These are phyloP conservation scores for Acipenser transmontanus DNA, from an alignment of 2,797 vertebrate genomes.

Conservation along the genomic window DNA sequence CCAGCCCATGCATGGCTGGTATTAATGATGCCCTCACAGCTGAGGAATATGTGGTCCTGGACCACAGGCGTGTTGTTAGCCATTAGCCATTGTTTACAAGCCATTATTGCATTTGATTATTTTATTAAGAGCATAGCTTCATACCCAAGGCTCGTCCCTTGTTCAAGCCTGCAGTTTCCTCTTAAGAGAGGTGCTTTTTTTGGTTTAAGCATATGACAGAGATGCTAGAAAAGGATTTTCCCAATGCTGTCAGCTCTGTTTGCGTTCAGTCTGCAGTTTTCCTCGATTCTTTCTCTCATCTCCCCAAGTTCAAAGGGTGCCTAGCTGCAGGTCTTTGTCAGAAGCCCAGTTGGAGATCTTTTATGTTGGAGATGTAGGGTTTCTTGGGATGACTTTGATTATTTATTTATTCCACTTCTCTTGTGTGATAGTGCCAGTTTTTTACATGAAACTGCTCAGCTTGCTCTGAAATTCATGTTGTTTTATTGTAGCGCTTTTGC, in stretches of 20 bases:
- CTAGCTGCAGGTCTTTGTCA: constrained; percentile 89
- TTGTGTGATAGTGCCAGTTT: constrained; percentile 76
- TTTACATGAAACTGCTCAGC: constrained; percentile 58
- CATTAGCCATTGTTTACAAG: neutral
- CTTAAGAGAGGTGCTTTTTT: constrained; percentile 34
- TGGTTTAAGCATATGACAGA: constrained; percentile 21
- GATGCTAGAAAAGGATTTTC: constrained; percentile 42
- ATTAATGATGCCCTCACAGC: constrained; percentile 6
- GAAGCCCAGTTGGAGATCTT: constrained; percentile 82
- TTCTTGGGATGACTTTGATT: constrained; percentile 86
- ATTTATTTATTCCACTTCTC: constrained; percentile 86
- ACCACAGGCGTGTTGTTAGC: neutral
- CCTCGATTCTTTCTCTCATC: constrained; percentile 71
- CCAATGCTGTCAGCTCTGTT: constrained; percentile 67
- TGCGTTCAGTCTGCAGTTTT: constrained; percentile 53
- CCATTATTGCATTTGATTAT: neutral
- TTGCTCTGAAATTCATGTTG: constrained; percentile 68
- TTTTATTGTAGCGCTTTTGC: constrained; percentile 59
- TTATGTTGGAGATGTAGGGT: constrained; percentile 87
- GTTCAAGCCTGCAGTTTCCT: constrained; percentile 7
- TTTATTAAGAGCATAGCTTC: constrained; percentile 1
- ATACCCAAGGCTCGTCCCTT: neutral
- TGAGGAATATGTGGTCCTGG: constrained; percentile 4
- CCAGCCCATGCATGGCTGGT: neutral
- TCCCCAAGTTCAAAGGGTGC: constrained; percentile 76